These are phyloP conservation scores for Myiothlypis coronata DNA, from an alignment of 2,797 vertebrate species.

Conservation along the genomic window DNA sequence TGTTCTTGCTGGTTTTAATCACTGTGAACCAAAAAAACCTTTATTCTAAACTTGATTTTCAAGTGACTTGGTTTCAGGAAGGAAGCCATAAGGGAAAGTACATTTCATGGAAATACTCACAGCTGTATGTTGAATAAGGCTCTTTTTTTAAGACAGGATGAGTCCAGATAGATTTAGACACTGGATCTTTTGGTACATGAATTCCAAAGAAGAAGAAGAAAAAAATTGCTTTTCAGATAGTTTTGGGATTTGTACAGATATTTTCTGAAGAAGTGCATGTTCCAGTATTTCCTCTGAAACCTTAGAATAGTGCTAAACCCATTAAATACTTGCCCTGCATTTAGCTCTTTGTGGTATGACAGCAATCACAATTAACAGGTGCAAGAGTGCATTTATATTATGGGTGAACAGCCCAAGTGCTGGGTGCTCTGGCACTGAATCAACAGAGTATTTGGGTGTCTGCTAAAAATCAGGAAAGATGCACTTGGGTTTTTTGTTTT, in stretches of 20 bases:
- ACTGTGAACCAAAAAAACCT: background rate
- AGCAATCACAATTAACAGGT: background rate
- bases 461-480: background rate
- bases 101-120: background rate
- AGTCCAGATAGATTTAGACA: background rate
- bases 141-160: background rate
- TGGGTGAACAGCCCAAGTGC: background rate
- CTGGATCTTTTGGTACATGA: background rate
- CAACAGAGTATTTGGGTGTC: background rate
- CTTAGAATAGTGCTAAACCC: background rate
- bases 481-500: background rate
- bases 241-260: background rate
- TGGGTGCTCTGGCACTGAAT: background rate
- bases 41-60: background rate
- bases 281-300: background rate
- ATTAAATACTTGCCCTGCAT: background rate
- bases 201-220: background rate
- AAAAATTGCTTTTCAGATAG: background rate
- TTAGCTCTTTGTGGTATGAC: background rate
- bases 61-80: background rate
- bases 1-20: background rate
- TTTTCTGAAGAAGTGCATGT: background rate
- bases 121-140: background rate
- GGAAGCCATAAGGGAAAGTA: background rate
- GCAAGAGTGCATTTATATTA: background rate